These are phyloP conservation scores for Microcebus jonahi DNA, from an alignment of 2,113 vertebrate species.

Conservation along the genomic window DNA sequence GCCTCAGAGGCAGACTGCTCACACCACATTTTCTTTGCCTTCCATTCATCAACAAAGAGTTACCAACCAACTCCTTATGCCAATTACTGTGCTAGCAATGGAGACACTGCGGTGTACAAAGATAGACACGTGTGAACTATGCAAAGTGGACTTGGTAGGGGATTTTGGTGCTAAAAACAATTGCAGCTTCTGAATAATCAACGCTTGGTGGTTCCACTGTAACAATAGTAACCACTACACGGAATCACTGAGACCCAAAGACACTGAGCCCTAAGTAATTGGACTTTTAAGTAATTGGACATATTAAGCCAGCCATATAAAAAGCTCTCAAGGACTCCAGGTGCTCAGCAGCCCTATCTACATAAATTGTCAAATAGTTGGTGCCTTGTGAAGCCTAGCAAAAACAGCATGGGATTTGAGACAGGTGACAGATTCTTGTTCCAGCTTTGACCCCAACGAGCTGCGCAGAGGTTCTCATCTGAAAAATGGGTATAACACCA, in stretches of 20 bases:
- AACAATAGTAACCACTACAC: neutral
- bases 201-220: neutral
- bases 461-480: neutral
- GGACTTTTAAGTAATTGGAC: no score
- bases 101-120: neutral
- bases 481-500: neutral
- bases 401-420: neutral
- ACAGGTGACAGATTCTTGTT: neutral
- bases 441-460: neutral
- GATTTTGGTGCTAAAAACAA: neutral
- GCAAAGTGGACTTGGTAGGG: fast-evolving
- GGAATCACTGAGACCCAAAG: neutral
- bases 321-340: neutral
- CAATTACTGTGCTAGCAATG: neutral
- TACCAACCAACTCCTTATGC: neutral
- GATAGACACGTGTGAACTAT: neutral
- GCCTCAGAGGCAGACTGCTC: neutral
- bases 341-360: neutral
- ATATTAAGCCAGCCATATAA: neutral
- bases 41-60: neutral
- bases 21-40: neutral
- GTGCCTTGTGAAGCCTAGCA: neutral
- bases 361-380: fast-evolving
- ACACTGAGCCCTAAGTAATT: neutral
- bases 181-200: neutral